Evolutionary conservation across 2,888 invertebrate species (phyloP).

Genomic region (Callinectes sapidus): DNA sequence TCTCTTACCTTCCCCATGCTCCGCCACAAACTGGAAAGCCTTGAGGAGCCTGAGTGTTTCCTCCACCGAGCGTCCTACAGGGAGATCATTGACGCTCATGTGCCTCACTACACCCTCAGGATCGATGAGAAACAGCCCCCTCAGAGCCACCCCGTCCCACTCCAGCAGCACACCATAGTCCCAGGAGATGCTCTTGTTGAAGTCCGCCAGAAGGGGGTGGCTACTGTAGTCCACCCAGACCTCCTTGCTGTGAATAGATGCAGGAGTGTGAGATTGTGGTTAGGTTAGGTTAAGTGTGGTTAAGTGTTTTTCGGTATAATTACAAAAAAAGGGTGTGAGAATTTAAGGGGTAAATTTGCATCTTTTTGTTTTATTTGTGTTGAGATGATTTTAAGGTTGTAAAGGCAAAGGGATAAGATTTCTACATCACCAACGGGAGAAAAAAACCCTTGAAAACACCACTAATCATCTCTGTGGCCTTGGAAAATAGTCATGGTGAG

Average conservation of each 20-base stretch:
- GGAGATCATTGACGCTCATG: conserved; percentile 91
- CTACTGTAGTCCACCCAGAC: conserved; percentile 90
- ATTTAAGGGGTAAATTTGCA: no score
- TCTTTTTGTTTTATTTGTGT: no score
- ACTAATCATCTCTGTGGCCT: no score
- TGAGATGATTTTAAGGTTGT: no score
- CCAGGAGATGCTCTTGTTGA: conserved; percentile 88
- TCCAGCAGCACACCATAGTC: conserved; percentile 92
- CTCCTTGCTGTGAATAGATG: conserved; percentile 82
- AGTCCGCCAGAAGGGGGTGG: conserved; percentile 93
- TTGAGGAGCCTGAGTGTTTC: conserved; percentile 90
- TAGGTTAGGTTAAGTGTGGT: no score
- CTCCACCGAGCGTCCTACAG: conserved; percentile 92
- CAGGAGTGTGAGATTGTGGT: no score
- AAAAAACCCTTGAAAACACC: no score
- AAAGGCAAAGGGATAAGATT: no score
- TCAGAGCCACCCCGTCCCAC: conserved; percentile 87
- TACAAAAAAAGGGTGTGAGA: no score
- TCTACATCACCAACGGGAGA: no score
- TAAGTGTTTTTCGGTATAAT: no score
- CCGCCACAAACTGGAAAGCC: conserved; percentile 92
- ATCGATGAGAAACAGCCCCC: conserved; percentile 93
- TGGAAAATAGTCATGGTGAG: no score
- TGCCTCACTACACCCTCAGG: conserved; percentile 85
- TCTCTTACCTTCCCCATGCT: conserved; percentile 90